Evolutionary conservation across 2,888 invertebrate species (phyloP).

Genomic region (Pachliopta kotzebuea): DNA sequence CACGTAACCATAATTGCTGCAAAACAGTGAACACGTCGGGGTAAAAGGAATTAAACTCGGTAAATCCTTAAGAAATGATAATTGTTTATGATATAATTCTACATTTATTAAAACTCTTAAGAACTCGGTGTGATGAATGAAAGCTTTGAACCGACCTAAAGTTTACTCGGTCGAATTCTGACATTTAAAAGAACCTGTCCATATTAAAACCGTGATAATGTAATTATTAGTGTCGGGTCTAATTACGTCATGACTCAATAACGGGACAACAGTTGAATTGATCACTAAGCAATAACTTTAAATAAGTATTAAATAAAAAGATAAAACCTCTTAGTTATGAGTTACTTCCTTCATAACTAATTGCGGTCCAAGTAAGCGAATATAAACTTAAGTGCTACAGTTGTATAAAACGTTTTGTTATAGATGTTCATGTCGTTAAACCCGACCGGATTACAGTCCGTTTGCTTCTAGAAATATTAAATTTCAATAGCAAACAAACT

Average conservation of each 20-base stretch:
- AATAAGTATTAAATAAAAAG: conserved; percentile 22
- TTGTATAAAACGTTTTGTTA: conserved; percentile 8
- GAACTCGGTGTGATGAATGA: neutral
- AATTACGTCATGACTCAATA: conserved; percentile 21
- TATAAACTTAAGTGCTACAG: conserved; percentile 7
- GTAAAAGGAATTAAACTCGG: too few relatives aligned
- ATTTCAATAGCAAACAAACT: conserved; percentile 23
- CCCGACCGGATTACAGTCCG: neutral
- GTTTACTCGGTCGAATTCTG: conserved; percentile 4
- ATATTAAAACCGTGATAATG: conserved; percentile 11
- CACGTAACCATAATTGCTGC: too few relatives aligned
- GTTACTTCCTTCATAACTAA: conserved; percentile 25
- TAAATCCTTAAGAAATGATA: too few relatives aligned
- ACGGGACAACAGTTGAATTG: conserved; percentile 16
- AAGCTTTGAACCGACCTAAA: neutral
- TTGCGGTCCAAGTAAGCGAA: conserved; percentile 14
- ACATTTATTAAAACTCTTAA: too few relatives aligned
- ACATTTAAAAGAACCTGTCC: conserved; percentile 16
- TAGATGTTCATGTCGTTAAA: conserved; percentile 3
- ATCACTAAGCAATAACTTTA: conserved; percentile 7
- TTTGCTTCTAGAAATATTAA: conserved; percentile 20
- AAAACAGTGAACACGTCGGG: too few relatives aligned
- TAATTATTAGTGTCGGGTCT: conserved; percentile 16
- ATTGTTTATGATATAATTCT: too few relatives aligned
- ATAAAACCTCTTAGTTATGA: conserved; percentile 26